A percentile compares a stretch with the other conserved stretches of the same genome.
Conservation (phyloP, 2,797 vertebrate species). For the Pseudochaenichthys georgianus region DNA sequence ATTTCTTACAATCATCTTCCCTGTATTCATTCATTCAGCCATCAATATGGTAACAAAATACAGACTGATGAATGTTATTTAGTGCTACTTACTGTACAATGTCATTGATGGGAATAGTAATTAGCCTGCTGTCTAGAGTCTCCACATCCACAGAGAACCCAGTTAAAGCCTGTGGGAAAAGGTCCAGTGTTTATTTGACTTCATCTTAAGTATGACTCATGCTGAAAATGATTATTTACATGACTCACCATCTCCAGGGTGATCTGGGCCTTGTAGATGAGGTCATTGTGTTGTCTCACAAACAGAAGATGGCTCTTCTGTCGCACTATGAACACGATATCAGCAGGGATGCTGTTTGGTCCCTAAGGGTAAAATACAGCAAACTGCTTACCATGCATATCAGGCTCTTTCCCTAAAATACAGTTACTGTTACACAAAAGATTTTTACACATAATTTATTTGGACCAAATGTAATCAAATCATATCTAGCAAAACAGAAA, state of each 20-base stretch:
- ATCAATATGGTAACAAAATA: neutral
- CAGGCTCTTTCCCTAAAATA: neutral
- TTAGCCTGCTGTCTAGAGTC: conserved; percentile 91
- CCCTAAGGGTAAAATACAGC: conserved; percentile 81
- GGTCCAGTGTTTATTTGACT: neutral
- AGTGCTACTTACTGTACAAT: conserved; percentile 90
- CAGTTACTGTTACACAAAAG: neutral
- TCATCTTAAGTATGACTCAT: neutral
- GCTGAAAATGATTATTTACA: neutral
- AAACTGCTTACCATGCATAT: neutral
- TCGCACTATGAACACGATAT: conserved; percentile 92
- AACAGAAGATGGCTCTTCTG: conserved; percentile 91
- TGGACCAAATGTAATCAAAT: neutral
- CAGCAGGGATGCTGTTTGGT: conserved; percentile 91
- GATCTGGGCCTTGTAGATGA: conserved; percentile 85
- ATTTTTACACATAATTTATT: neutral
- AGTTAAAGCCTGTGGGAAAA: conserved; percentile 87
- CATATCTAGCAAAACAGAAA: neutral
- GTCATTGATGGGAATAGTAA: conserved; percentile 93
- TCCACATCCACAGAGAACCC: conserved; percentile 90
- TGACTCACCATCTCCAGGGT: conserved; percentile 90
- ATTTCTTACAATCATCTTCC: neutral
- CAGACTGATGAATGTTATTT: neutral
- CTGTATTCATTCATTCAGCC: neutral
- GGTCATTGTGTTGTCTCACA: conserved; percentile 81